A percentile compares a stretch with the other conserved stretches of the same genome.
Evolutionary conservation across 2,113 vertebrate genomes (phyloP).

Genomic region (Gobiocypris rarus): DNA sequence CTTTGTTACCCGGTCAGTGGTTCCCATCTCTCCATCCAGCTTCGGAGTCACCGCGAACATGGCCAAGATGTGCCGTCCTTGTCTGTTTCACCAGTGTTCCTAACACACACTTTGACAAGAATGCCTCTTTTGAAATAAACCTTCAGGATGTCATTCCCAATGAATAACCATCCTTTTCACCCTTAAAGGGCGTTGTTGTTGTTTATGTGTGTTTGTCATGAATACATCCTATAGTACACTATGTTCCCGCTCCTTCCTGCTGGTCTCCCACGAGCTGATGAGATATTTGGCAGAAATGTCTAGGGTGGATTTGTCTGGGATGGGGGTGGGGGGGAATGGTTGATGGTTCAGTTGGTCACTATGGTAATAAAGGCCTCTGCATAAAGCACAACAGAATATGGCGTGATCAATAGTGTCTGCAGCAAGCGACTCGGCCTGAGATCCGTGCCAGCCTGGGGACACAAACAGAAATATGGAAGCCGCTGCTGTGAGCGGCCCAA

Average conservation of each 20-base stretch:
- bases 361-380: slow-evolving; percentile 78
- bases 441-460: slow-evolving; percentile 70
- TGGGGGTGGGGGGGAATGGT: slow-evolving; percentile 77
- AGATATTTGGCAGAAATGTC: slow-evolving; percentile 49
- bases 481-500: slow-evolving; percentile 72
- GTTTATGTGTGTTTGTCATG: slow-evolving; percentile 68
- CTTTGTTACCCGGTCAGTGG: slow-evolving; percentile 40
- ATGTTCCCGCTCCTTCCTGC: slow-evolving; percentile 61
- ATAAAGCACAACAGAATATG: slow-evolving; percentile 60
- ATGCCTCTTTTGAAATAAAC: slow-evolving; percentile 39
- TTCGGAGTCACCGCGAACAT: slow-evolving; percentile 36
- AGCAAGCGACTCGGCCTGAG: slow-evolving; percentile 60
- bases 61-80: slow-evolving; percentile 26
- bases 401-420: slow-evolving; percentile 76
- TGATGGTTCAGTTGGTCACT: slow-evolving; percentile 79
- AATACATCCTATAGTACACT: slow-evolving; percentile 49
- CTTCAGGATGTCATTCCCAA: slow-evolving; percentile 43
- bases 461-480: slow-evolving; percentile 74
- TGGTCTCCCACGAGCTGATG: slow-evolving; percentile 69
- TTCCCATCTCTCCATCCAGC: slow-evolving; percentile 19
- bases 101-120: slow-evolving; percentile 31
- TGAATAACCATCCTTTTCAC: slow-evolving; percentile 39
- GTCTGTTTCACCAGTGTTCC: slow-evolving; percentile 19
- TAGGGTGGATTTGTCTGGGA: slow-evolving; percentile 69
- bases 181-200: slow-evolving; percentile 27